Conservation (phyloP, 2,888 invertebrate genomes). For the Gordius sp. region DNA sequence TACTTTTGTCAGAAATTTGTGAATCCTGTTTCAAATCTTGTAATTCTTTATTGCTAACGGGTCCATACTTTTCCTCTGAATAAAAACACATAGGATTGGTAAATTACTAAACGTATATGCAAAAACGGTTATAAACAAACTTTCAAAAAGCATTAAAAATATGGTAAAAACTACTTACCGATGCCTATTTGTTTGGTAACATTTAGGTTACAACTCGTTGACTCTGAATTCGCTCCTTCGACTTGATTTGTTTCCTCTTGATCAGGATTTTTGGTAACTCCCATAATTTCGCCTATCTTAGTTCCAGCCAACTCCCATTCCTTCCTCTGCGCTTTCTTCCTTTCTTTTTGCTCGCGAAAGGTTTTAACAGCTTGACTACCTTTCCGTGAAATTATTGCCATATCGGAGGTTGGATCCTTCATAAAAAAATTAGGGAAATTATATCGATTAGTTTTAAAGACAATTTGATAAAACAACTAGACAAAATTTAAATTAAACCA, state of each 20-base stretch:
- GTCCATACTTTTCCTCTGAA: too few relatives aligned
- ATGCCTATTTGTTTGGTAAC: too few relatives aligned
- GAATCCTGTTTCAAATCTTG: too few relatives aligned
- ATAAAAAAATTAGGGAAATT: constrained; percentile 20
- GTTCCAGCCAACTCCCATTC: constrained; percentile 97
- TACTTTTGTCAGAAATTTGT: too few relatives aligned
- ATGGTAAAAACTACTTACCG: too few relatives aligned
- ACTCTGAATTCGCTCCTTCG: constrained; percentile 45
- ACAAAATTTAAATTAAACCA: too few relatives aligned
- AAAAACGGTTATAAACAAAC: too few relatives aligned
- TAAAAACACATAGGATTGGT: too few relatives aligned
- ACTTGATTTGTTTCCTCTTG: constrained; percentile 30
- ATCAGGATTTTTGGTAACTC: constrained; percentile 46
- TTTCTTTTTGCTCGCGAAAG: constrained; percentile 77
- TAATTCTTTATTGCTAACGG: too few relatives aligned
- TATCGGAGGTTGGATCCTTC: constrained; percentile 71
- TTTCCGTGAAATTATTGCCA: constrained; percentile 79
- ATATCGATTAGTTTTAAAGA: neutral
- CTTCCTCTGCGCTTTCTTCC: constrained; percentile 83
- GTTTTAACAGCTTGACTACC: constrained; percentile 65
- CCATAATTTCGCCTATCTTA: constrained; percentile 81
- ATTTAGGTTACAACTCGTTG: too few relatives aligned
- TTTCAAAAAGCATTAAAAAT: too few relatives aligned
- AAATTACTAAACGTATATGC: too few relatives aligned
- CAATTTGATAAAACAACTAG: neutral